These are phyloP conservation scores for Drosophila serrata DNA, from an alignment of 1,140 invertebrate species.

Conservation along the genomic window DNA sequence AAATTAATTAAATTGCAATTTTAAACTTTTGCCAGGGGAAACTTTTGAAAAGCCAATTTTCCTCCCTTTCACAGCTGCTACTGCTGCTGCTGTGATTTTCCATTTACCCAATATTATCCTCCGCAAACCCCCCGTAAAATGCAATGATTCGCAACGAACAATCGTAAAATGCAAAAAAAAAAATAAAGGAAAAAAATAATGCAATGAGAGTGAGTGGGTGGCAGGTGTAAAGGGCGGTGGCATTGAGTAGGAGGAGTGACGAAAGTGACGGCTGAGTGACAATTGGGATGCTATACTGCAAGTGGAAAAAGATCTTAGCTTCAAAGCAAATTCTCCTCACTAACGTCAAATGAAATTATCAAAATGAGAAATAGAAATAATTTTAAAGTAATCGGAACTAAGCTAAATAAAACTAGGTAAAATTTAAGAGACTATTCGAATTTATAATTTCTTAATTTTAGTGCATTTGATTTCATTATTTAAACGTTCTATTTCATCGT, in stretches of 20 bases:
- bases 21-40: conserved; percentile 40
- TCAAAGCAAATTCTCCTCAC: conserved; percentile 28
- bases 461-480: too few relatives aligned
- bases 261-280: conserved; percentile 43
- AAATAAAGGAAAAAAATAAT: conserved; percentile 32
- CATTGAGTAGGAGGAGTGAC: conserved; percentile 9
- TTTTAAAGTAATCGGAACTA: background rate
- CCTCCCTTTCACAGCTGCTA: conserved; percentile 25
- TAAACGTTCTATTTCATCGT: background rate
- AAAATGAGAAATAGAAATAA: background rate
- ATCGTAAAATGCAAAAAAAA: conserved; percentile 58
- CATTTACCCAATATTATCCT: conserved; percentile 12
- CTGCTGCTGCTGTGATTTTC: conserved; percentile 1
- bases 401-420: background rate
- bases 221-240: conserved; percentile 8
- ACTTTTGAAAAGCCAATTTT: conserved; percentile 40
- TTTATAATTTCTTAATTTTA: background rate
- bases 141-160: conserved; percentile 63
- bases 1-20: conserved; percentile 71
- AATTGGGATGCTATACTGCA: conserved; percentile 21
- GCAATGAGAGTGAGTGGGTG: conserved; percentile 10
- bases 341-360: conserved; percentile 4
- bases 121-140: conserved; percentile 21
- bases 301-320: conserved; percentile 15
- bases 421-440: background rate